Evolutionary conservation across 2,888 invertebrate species (phyloP), one percentile per base, ranked within the genome.

Genomic region (Eupithecia centaureata): DNA sequence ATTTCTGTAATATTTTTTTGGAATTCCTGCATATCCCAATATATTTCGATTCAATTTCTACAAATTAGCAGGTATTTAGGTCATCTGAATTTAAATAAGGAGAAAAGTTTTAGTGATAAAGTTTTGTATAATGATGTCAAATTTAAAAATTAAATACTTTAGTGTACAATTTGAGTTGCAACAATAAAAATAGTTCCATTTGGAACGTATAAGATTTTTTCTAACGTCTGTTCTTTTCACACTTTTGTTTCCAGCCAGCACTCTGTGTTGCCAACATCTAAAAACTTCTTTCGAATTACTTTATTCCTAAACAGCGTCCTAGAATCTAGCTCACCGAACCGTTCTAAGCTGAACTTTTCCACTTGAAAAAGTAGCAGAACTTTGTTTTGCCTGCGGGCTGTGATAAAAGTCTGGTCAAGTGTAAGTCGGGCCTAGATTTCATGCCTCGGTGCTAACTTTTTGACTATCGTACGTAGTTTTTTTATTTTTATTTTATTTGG

Each of bases 321-420:
- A 8, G 42, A 65, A 69, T 65, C 62, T 65, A 42, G 59, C 52
- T n/a, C 42, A 51, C 54, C 28, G 35, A n/a, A 58, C 25, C 65
- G 42, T 60, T 7, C 57, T 38, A 42, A 42, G 18, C 30, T 27
- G 42, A 70, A 70, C 57, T 70, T 70, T 61, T 66, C 61, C 58
- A 63, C 70, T 70, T 61, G 63, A 63, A 58, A 63, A 66, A 61
- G 57, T 35, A 63, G 51, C 70, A 52, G 51, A 66, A 63, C 65
- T 69, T 57, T 38, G 47, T 22, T 47, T 47, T 47, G 47, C 47
- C 38, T n/a, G 38, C 35, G 13, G 58, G 30, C 47, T 47, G 47
- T 52, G 64, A 64, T 64, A 65, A 67, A 67, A 56, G 12, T 22
- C 47, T 47, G 47, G 47, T 47, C 47, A 22, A 47, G 47, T 22